phyloP scores from a whole-genome alignment of 2,797 vertebrate species.

The Mycteria americana region DNA sequence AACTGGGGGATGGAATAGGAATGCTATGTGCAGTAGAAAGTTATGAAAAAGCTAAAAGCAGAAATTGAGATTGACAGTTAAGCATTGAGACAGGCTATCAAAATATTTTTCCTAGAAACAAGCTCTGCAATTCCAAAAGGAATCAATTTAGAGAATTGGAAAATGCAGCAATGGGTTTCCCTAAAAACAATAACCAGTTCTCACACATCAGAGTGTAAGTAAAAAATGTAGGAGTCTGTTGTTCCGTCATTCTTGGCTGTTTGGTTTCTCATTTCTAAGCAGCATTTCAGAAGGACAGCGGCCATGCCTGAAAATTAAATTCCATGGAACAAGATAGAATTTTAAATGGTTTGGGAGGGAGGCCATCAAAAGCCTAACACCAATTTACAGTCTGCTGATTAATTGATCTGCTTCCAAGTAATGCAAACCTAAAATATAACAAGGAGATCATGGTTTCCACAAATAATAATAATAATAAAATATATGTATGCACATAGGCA shows the following conservation, averaged over 20 bases:
- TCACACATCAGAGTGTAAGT: neutral
- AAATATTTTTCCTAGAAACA: constrained; percentile 1
- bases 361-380: neutral
- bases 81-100: neutral
- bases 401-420: neutral
- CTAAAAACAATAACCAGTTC: neutral
- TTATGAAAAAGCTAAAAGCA: neutral
- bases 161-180: neutral
- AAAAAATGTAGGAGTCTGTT: neutral
- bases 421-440: neutral
- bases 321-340: neutral
- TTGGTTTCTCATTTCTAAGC: neutral
- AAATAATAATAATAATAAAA: neutral
- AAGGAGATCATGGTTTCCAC: neutral
- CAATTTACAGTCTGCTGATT: neutral
- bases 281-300: neutral
- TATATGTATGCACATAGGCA: neutral
- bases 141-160: neutral
- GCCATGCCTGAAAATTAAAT: neutral
- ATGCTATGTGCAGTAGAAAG: neutral
- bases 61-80: neutral
- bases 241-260: neutral
- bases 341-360: neutral
- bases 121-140: neutral
- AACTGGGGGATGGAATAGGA: neutral